These are phyloP conservation scores for Malthinus flaveolus DNA, from an alignment of 2,888 invertebrate species.

Conservation along the genomic window DNA sequence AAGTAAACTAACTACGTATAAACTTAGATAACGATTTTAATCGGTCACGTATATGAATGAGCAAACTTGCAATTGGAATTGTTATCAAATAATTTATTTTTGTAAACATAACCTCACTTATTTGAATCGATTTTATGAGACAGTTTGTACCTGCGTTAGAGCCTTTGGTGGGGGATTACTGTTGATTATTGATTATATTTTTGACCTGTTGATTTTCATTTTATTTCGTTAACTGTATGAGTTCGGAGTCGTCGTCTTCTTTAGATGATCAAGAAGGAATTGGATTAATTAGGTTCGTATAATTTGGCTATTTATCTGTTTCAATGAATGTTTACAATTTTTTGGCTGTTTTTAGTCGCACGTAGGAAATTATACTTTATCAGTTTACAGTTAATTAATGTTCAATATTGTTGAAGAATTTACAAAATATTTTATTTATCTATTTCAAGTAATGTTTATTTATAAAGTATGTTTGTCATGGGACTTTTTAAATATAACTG, in stretches of 20 bases:
- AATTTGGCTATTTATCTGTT: background rate
- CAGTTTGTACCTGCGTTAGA: no score
- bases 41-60: no score
- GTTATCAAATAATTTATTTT: no score
- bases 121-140: no score
- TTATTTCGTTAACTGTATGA: constrained; percentile 14
- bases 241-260: constrained; percentile 21
- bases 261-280: constrained; percentile 7
- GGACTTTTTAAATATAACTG: no score
- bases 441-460: no score
- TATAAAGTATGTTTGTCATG: no score
- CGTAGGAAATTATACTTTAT: background rate
- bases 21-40: no score
- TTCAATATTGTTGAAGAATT: background rate
- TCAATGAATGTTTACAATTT: no score
- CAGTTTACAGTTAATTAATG: background rate
- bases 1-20: background rate
- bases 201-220: constrained; percentile 31
- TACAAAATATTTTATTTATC: background rate
- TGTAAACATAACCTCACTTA: no score
- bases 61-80: no score
- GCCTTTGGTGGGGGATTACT: constrained; percentile 9
- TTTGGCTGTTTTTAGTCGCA: no score
- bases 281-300: constrained; percentile 15
- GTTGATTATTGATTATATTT: constrained; percentile 24